Base-by-base conservation (phyloP, 1,140 invertebrate genomes). In the Aphelenchoides avenae region DNA sequence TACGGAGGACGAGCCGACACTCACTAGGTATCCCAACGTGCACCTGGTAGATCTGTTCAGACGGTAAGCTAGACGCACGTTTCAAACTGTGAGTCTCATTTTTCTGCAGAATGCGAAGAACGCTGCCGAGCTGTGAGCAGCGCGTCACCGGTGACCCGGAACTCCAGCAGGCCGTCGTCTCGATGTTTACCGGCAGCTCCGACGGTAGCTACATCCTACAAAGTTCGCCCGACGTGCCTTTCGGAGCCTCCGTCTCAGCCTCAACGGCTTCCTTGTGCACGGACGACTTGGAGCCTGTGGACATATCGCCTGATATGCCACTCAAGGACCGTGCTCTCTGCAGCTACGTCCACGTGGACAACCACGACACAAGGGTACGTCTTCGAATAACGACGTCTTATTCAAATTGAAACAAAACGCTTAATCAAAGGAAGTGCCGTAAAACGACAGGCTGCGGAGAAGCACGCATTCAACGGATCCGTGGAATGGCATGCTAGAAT, bases 261-360 rank as follows among this genome's bases (percentile, higher is more conserved):
- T 42, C 51, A 6, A 52, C 37, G 15, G 13, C 42, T 39, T 13
- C 42, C 37, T 7, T 52, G 48, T 52, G 50, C 5, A 52, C 51
- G 15, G 50, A 52, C 20, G 50, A 52, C n/a, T 18, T 53, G 11
- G 50, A 27, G 11, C 46, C 5, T 20, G 48, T n/a, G 18, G 50
- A 52, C 49, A 52, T 52, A 11, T 52, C 50, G 46, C 50, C 50
- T 15, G 50, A 52, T 52, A 52, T 52, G 48, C 48, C 50, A 3
- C 51, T 52, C 30, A 11, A 24, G 33, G 50, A 52, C 18, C 50
- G 50, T 9, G 50, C 50, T n/a, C 15, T 52, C 9, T 52, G 50
- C 46, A 13, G 18, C 3, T 52, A 53, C 24, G 13, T 15, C 29
- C 56, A 52, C 44, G 50, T 52, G 11, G 50, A 52, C 6, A 52